Conservation (phyloP, 2,888 invertebrate genomes). For the Eutolmus rufibarbis region DNA sequence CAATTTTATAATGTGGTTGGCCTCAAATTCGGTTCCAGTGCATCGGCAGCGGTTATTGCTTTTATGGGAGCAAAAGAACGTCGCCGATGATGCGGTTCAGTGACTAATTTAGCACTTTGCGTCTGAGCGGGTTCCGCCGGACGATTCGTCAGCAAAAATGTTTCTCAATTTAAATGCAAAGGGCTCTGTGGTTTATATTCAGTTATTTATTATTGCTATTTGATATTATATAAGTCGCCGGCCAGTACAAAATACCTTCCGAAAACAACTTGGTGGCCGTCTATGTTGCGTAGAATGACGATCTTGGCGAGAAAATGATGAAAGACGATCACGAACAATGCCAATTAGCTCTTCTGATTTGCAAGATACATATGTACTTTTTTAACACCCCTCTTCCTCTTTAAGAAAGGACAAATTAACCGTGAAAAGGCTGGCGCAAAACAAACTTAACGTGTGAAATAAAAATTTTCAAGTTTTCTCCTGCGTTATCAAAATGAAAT, state of each 20-base stretch:
- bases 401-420: not conserved
- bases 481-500: not conserved
- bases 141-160: not conserved
- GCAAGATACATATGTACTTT: not conserved
- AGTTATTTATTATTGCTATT: not conserved
- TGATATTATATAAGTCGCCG: not conserved
- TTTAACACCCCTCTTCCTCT: not conserved
- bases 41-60: not conserved
- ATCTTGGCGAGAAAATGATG: not conserved
- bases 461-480: not conserved
- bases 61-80: not conserved
- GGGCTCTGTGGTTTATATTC: not conserved
- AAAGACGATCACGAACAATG: not conserved
- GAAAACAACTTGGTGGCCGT: not conserved
- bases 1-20: not conserved
- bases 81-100: constrained; percentile 1
- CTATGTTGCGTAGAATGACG: not conserved
- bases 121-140: not conserved
- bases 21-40: constrained; percentile 17
- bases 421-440: not conserved
- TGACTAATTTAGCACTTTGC: constrained; percentile 2
- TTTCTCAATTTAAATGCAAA: not conserved
- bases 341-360: not conserved
- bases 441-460: constrained; percentile 10
- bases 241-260: not conserved